A percentile compares a stretch with the other conserved stretches of the same genome.
These are phyloP conservation scores for Drosophila equinoxialis DNA, from an alignment of 1,140 invertebrate species.

Conservation along the genomic window DNA sequence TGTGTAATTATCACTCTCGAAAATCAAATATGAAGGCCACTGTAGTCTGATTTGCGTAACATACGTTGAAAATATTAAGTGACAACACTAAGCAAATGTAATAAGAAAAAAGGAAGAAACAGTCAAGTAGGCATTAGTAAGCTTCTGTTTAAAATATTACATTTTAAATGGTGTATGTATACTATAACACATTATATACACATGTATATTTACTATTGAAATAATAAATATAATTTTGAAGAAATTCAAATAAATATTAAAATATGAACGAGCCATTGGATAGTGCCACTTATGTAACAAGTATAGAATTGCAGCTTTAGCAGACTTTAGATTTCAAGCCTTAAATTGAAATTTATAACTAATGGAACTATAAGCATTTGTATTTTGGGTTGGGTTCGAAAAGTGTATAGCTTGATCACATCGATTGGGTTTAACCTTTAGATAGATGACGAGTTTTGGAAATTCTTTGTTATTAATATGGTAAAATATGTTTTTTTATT, in stretches of 20 bases:
- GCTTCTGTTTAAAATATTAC: constrained; percentile 43
- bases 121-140: constrained; percentile 56
- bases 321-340: neutral
- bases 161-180: constrained; percentile 52
- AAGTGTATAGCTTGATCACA: no score
- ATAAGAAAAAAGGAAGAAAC: constrained; percentile 21
- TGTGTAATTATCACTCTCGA: constrained; percentile 11
- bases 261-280: neutral
- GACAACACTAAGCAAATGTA: constrained; percentile 29
- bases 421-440: no score
- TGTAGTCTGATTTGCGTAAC: constrained; percentile 14
- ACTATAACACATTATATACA: constrained; percentile 55
- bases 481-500: no score
- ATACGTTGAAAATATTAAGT: constrained; percentile 35
- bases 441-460: no score
- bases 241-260: constrained; percentile 41
- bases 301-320: no score
- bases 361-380: no score
- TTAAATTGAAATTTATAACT: neutral
- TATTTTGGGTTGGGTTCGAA: no score
- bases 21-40: constrained; percentile 22
- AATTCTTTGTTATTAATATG: no score
- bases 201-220: constrained; percentile 53
- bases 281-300: no score
- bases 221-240: constrained; percentile 50